These are phyloP conservation scores for Drosophila triauraria DNA, from an alignment of 1,140 invertebrate genomes.

Conservation along the genomic window DNA sequence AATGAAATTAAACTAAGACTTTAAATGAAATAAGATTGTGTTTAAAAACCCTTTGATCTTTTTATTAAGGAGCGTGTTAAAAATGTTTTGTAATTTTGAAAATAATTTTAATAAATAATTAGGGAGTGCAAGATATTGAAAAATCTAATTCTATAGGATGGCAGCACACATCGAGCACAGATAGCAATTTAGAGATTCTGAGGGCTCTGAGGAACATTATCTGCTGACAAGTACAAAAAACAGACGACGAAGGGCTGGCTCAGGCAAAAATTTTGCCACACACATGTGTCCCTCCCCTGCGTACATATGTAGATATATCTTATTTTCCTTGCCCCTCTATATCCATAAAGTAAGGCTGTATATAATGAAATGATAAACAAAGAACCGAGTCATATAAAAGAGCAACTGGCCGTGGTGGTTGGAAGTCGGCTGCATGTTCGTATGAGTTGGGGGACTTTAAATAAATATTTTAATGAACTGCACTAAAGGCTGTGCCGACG, in stretches of 20 bases:
- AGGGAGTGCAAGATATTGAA: neutral
- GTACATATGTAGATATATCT: constrained; percentile 9
- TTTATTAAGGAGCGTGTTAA: neutral
- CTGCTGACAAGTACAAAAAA: constrained; percentile 34
- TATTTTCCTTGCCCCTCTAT: constrained; percentile 2
- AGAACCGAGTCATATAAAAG: constrained; percentile 58
- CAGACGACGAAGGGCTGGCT: constrained; percentile 14
- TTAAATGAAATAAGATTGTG: no score
- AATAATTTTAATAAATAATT: constrained; percentile 12
- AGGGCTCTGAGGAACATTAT: constrained; percentile 32
- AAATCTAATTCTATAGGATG: neutral
- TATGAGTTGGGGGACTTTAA: constrained; percentile 30
- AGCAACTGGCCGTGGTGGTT: constrained; percentile 36
- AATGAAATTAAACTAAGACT: neutral
- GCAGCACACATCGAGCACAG: constrained; percentile 10
- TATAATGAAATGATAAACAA: constrained; percentile 54
- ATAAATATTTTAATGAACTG: constrained; percentile 64
- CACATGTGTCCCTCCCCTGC: constrained; percentile 23
- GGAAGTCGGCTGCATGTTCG: constrained; percentile 4
- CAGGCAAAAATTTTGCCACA: constrained; percentile 33
- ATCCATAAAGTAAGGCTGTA: constrained; percentile 48
- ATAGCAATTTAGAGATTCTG: constrained; percentile 37
- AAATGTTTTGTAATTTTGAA: neutral
- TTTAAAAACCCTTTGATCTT: neutral
- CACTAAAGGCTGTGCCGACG: constrained; percentile 49